Evolutionary conservation across 2,113 vertebrate species (phyloP), one percentile per base, ranked within the genome.

Genomic region (Notechis scutatus): DNA sequence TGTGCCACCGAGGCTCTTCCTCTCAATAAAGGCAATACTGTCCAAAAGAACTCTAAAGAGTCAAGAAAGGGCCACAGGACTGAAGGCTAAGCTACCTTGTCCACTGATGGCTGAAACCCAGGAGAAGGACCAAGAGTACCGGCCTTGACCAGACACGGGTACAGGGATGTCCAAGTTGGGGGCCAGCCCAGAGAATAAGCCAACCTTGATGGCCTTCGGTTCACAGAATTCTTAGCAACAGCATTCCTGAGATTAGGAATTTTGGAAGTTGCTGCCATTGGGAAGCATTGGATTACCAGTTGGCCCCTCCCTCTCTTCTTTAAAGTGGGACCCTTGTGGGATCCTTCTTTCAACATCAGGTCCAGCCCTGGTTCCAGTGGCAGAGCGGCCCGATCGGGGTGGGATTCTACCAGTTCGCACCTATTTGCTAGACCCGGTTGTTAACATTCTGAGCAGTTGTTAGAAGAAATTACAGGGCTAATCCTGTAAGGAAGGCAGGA

Each of bases 341-440:
- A 29, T 8, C 29, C 50, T 15, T n/a, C 11, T 50, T 52, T 34
- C n/a, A 9, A 39, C 69, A 81, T 81, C 18, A 42, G 18, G n/a
- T 89, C 39, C 56, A 14, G 12, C 12, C 10, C 59, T 2, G 34
- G 45, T n/a, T 74, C 61, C 45, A 90, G 61, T 3, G 6, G 29
- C 29, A 10, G 55, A 45, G 6, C 24, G 54, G 12, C 2, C 0
- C 4, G 21, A 0, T 0, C 1, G 42, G 42, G 42, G 42, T 42
- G 42, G 42, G 42, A 42, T 42, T 42, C 42, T 42, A 42, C 42
- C 42, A 42, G 42, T 42, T 42, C 42, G 3, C 42, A 42, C 42
- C 42, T 42, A 42, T 42, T 2, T 3, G 2, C 42, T 42, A 42
- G 42, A 42, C 2, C 42, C 42, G 3, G 42, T 5, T 45, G 45